phyloP scores from a whole-genome alignment of 2,797 vertebrate genomes.

The Acridotheres tristis region DNA sequence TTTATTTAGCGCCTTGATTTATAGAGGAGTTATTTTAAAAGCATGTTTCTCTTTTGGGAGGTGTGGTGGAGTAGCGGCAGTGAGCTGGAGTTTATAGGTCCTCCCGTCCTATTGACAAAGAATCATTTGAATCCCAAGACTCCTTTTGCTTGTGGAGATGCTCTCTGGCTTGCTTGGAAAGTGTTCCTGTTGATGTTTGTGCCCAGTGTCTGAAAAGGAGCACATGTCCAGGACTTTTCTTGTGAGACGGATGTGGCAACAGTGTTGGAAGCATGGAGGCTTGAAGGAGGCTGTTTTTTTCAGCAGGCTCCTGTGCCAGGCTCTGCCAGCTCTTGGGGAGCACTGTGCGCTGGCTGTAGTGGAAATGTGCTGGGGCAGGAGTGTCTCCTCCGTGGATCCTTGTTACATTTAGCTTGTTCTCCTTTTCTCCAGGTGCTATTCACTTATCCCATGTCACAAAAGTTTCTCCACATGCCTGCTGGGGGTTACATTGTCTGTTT shows the following conservation, averaged over 20 bases:
- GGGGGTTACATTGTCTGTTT: not conserved
- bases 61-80: slow-evolving; percentile 8
- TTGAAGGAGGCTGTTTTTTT: not conserved
- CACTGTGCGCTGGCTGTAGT: not conserved
- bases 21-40: slow-evolving; percentile 59
- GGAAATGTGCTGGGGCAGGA: not conserved
- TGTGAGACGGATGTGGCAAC: not conserved
- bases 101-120: not conserved
- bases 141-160: not conserved
- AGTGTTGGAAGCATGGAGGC: not conserved
- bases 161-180: slow-evolving; percentile 39
- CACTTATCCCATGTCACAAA: accelerated
- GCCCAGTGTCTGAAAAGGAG: not conserved
- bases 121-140: not conserved
- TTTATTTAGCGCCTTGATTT: slow-evolving; percentile 63
- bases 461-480: not conserved
- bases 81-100: not conserved
- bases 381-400: not conserved
- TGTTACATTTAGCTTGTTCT: not conserved
- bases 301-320: not conserved
- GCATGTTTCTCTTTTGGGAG: slow-evolving; percentile 13
- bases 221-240: not conserved
- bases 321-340: not conserved
- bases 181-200: not conserved
- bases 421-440: not conserved